Evolutionary conservation across 2,888 invertebrate genomes (phyloP).

Genomic region (Celastrina argiolus): DNA sequence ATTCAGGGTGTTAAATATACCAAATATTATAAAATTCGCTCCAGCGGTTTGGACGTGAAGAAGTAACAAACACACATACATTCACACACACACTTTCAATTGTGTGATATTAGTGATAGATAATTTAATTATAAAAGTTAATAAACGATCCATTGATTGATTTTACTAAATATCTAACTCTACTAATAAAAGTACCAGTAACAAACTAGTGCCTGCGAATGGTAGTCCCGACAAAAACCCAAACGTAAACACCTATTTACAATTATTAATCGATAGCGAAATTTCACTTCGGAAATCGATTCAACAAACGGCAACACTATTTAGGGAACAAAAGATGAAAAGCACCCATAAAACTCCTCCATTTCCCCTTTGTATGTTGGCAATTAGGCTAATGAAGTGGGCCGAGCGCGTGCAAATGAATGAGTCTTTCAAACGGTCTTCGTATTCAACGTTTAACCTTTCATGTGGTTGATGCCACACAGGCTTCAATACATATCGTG

Average conservation of each 20-base stretch:
- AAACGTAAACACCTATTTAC: not conserved
- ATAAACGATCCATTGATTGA: too few species aligned
- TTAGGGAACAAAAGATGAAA: slow-evolving; percentile 62
- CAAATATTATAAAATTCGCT: too few species aligned
- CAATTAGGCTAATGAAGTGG: slow-evolving; percentile 76
- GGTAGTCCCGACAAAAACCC: not conserved
- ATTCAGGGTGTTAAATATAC: too few species aligned
- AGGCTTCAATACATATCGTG: slow-evolving; percentile 51
- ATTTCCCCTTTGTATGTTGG: slow-evolving; percentile 66
- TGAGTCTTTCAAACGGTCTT: slow-evolving; percentile 58
- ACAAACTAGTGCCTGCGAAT: not conserved
- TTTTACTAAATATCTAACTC: too few species aligned
- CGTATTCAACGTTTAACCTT: slow-evolving; percentile 66
- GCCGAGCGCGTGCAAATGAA: slow-evolving; percentile 61
- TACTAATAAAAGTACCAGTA: not conserved
- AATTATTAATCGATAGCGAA: slow-evolving; percentile 19
- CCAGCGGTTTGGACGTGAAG: too few species aligned
- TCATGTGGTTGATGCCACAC: slow-evolving; percentile 73
- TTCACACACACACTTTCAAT: too few species aligned
- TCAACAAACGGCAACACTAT: slow-evolving; percentile 33
- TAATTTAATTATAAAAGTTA: too few species aligned
- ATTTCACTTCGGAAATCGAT: slow-evolving; percentile 21
- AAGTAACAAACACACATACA: too few species aligned
- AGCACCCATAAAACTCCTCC: slow-evolving; percentile 68
- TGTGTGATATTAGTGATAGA: too few species aligned